Evolutionary conservation across 2,113 vertebrate species (phyloP).

Genomic region (Isichthys henryi): DNA sequence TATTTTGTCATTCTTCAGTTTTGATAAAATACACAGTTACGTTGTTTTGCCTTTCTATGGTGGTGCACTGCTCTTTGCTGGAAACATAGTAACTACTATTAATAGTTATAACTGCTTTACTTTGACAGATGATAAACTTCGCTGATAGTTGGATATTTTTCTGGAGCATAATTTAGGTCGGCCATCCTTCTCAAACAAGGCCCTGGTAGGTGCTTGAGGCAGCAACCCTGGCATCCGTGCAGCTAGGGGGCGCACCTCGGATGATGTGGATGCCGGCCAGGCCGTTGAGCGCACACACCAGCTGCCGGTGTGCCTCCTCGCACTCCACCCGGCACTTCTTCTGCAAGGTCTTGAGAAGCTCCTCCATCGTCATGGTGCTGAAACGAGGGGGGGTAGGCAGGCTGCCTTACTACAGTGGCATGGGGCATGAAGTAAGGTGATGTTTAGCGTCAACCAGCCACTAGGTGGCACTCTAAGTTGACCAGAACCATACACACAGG

Average conservation of each 20-base stretch:
- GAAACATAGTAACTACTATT: neutral
- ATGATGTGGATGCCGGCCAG: slow-evolving; percentile 97
- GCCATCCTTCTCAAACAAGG: neutral
- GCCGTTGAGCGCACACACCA: slow-evolving; percentile 95
- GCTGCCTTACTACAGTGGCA: neutral
- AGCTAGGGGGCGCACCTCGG: slow-evolving; percentile 67
- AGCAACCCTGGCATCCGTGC: neutral
- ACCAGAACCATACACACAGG: neutral
- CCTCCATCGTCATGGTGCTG: slow-evolving; percentile 99
- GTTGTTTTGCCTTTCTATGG: neutral
- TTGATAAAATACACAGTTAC: no score
- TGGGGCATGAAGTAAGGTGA: neutral
- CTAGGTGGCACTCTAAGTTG: neutral
- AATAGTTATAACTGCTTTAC: neutral
- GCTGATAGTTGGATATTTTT: neutral
- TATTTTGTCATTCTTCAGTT: no score
- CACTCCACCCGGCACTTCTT: slow-evolving; percentile 96
- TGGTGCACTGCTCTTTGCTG: neutral
- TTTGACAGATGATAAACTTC: neutral
- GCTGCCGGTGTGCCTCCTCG: slow-evolving; percentile 90
- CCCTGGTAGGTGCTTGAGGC: neutral
- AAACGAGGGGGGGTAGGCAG: neutral
- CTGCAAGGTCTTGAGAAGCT: slow-evolving; percentile 87
- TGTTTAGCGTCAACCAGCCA: neutral
- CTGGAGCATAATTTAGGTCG: neutral